Evolutionary conservation across 2,888 invertebrate genomes (phyloP).

Genomic region (Netelia melanura): DNA sequence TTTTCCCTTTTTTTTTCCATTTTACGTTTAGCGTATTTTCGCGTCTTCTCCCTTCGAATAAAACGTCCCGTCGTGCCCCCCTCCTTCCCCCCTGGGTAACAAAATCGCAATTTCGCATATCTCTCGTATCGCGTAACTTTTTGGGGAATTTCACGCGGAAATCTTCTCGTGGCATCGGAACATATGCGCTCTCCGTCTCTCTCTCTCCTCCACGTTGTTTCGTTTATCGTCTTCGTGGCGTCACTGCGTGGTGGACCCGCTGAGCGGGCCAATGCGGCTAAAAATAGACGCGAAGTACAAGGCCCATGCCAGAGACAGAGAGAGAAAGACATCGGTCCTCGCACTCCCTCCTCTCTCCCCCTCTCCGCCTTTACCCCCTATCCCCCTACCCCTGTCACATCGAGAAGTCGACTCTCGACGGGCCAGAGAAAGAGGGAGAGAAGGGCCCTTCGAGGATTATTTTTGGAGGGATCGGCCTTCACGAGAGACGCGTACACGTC

Average conservation of each 20-base stretch:
- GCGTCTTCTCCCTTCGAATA: conserved; percentile 24
- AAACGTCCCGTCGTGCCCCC: conserved; percentile 64
- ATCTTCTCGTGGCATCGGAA: conserved; percentile 59
- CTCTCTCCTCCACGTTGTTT: conserved; percentile 1
- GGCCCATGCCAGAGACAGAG: conserved; percentile 60
- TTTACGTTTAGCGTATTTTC: conserved; percentile 50
- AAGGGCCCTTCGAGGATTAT: conserved; percentile 67
- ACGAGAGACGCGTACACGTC: conserved; percentile 33
- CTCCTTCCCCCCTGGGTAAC: background rate
- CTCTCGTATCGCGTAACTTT: conserved; percentile 5
- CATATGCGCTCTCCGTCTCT: background rate
- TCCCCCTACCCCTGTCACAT: background rate
- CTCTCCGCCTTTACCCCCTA: background rate
- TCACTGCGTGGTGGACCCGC: conserved; percentile 48
- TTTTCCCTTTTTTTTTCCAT: conserved; percentile 69
- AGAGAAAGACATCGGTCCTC: conserved; percentile 46
- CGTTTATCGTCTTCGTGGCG: conserved; percentile 33
- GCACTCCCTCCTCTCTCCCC: conserved; percentile 12
- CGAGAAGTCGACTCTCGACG: conserved; percentile 34
- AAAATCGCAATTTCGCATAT: background rate
- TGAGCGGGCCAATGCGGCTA: conserved; percentile 41
- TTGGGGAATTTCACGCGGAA: background rate
- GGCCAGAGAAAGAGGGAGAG: conserved; percentile 58
- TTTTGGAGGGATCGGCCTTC: conserved; percentile 65
- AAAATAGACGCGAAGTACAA: conserved; percentile 66